phyloP scores from a whole-genome alignment of 2,113 vertebrate genomes.

The Cnemophilus loriae region DNA sequence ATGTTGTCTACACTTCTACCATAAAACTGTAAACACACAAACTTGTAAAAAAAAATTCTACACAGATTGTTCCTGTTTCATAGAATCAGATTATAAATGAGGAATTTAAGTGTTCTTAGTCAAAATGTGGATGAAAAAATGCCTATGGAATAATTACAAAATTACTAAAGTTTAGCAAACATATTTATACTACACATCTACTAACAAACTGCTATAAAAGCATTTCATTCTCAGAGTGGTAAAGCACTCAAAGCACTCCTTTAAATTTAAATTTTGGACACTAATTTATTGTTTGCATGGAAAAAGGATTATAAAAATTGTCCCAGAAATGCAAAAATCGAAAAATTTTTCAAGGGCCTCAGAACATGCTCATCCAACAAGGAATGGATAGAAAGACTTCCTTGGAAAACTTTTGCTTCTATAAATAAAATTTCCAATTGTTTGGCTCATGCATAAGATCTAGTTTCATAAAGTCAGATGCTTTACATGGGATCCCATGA shows the following conservation, averaged over 20 bases:
- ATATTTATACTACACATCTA: not conserved
- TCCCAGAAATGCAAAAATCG: not conserved
- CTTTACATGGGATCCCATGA: not conserved
- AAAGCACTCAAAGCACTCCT: not conserved
- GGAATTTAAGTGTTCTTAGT: not conserved
- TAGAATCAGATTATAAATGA: not conserved
- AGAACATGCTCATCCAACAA: not conserved
- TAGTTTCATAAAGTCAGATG: not conserved
- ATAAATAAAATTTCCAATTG: not conserved
- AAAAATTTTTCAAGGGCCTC: not conserved
- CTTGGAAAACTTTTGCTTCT: not conserved
- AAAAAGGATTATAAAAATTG: not conserved
- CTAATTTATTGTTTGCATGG: fast-evolving
- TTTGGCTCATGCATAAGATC: not conserved
- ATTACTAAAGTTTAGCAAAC: not conserved
- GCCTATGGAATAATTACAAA: not conserved
- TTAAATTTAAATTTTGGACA: not conserved
- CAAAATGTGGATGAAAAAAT: not conserved
- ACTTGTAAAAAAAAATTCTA: not conserved
- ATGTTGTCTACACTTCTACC: not conserved
- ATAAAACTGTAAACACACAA: not conserved
- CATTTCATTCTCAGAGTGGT: not conserved
- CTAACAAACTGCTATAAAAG: not conserved
- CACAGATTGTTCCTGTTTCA: not conserved
- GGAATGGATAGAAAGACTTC: not conserved